Evolutionary conservation across 2,888 invertebrate genomes (phyloP).

Genomic region (Oasisia sp.): DNA sequence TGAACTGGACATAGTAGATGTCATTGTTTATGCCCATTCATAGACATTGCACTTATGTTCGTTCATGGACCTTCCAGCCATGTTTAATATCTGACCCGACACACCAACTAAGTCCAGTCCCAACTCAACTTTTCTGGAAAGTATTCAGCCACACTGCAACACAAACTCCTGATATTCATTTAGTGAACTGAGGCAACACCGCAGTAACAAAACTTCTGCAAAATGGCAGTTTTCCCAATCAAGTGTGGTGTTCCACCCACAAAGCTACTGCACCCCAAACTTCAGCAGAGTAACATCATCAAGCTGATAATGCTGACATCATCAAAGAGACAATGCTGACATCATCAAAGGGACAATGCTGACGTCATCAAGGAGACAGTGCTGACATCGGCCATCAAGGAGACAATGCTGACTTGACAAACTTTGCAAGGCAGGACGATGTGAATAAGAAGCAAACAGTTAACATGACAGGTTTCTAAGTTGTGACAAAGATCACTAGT

Average conservation of each 20-base stretch:
- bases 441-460: not conserved
- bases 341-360: too few relatives aligned
- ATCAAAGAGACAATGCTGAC: too few relatives aligned
- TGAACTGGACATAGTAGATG: too few relatives aligned
- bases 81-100: not conserved
- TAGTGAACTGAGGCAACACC: not conserved
- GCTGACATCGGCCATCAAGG: too few relatives aligned
- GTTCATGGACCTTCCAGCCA: not conserved
- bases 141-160: too few relatives aligned
- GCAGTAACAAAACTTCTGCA: not conserved
- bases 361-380: not conserved
- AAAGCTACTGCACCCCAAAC: not conserved
- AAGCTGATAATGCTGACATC: too few relatives aligned
- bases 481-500: not conserved
- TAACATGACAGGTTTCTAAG: not conserved
- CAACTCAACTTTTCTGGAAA: too few relatives aligned
- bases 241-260: not conserved
- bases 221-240: not conserved
- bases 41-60: not conserved
- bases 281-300: not conserved
- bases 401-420: too few relatives aligned
- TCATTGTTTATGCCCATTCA: too few relatives aligned
- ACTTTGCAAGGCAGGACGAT: not conserved
- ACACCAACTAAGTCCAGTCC: too few relatives aligned
- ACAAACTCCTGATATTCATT: not conserved